These are phyloP conservation scores for Hoplostethus atlanticus DNA, from an alignment of 2,797 vertebrate species.

Conservation along the genomic window DNA sequence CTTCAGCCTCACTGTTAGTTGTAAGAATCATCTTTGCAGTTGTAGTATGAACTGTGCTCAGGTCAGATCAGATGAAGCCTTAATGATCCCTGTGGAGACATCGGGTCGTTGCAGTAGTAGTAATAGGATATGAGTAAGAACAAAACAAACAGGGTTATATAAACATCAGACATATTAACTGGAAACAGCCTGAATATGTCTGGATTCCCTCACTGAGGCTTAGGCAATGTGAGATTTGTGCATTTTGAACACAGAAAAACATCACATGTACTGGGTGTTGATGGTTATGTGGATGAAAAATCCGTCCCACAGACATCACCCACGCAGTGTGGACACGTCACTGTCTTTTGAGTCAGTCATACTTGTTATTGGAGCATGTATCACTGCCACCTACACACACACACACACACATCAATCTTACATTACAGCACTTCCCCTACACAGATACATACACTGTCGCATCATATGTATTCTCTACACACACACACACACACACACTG, in stretches of 20 bases:
- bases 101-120: neutral
- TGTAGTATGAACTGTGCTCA: too few relatives aligned
- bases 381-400: constrained; percentile 57
- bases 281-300: constrained; percentile 25
- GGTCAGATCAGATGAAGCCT: too few relatives aligned
- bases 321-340: constrained; percentile 77
- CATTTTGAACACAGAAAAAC: too few relatives aligned
- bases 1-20: neutral
- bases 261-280: constrained; percentile 22
- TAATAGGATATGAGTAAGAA: neutral
- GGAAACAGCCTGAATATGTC: too few relatives aligned
- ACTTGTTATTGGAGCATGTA: constrained; percentile 55
- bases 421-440: constrained; percentile 37
- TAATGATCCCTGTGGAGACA: neutral
- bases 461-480: constrained; percentile 19
- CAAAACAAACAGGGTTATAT: too few relatives aligned
- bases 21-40: neutral
- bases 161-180: too few relatives aligned
- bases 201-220: too few relatives aligned
- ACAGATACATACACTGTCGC: neutral
- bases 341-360: constrained; percentile 48
- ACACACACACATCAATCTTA: constrained; percentile 44
- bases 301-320: constrained; percentile 72
- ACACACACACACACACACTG: constrained; percentile 2
- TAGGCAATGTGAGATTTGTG: too few relatives aligned